Evolutionary conservation across 2,888 invertebrate species (phyloP).

Genomic region (Polyommatus iphigenia): DNA sequence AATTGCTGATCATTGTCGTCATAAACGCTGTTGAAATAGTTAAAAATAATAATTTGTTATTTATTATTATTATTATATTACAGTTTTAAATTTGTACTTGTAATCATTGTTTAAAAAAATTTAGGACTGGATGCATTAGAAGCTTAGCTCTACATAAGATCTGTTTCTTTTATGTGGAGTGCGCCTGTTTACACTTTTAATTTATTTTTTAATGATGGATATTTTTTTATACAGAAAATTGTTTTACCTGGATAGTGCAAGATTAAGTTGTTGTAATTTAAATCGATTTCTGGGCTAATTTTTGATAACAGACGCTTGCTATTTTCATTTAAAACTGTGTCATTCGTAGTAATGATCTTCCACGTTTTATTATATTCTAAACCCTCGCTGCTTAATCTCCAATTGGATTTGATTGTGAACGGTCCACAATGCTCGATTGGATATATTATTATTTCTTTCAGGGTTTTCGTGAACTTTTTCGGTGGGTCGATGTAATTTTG

Average conservation of each 20-base stretch:
- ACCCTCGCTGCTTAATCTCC: constrained; percentile 25
- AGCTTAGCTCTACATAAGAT: too few species aligned
- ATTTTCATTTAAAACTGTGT: constrained; percentile 1
- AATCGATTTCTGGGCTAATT: constrained; percentile 26
- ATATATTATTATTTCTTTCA: constrained; percentile 30
- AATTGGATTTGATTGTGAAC: constrained; percentile 29
- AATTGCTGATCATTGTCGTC: too few species aligned
- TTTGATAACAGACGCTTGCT: not conserved
- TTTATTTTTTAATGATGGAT: too few species aligned
- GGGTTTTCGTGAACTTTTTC: not conserved
- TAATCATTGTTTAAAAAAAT: too few species aligned
- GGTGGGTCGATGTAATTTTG: not conserved
- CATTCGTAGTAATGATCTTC: constrained; percentile 15
- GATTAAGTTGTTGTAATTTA: constrained; percentile 11
- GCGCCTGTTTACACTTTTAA: too few species aligned
- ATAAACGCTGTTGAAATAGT: too few species aligned
- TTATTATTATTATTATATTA: too few species aligned
- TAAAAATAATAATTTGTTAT: too few species aligned
- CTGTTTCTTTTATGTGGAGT: too few species aligned
- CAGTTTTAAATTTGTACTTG: too few species aligned
- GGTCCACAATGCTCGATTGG: constrained; percentile 31
- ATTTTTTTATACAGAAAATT: not conserved
- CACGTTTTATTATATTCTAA: constrained; percentile 30
- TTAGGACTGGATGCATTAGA: too few species aligned
- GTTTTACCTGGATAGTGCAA: constrained; percentile 28